A percentile compares a stretch with the other conserved stretches of the same genome.
phyloP scores from a whole-genome alignment of 1,140 invertebrate genomes.

The Gryon sp. region DNA sequence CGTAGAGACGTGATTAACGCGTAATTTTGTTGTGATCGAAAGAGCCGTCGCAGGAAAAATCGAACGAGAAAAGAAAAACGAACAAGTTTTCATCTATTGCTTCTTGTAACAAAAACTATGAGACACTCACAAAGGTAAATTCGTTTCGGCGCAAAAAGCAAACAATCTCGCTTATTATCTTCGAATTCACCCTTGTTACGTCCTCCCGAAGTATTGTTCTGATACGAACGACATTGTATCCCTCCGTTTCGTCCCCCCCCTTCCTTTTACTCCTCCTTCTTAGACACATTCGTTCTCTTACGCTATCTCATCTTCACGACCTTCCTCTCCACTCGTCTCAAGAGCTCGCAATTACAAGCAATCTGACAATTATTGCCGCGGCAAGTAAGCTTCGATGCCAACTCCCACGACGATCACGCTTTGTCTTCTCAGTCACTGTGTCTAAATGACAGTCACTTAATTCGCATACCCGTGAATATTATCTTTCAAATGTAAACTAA shows the following conservation, averaged over 20 bases:
- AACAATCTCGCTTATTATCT: slow-evolving; percentile 59
- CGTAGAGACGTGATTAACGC: slow-evolving; percentile 39
- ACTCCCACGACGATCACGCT: slow-evolving; percentile 56
- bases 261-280: too few species aligned
- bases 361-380: slow-evolving; percentile 75
- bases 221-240: slow-evolving; percentile 50
- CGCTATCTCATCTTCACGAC: slow-evolving; percentile 47
- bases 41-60: neutral
- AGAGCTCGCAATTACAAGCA: slow-evolving; percentile 76
- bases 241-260: too few species aligned
- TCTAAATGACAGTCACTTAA: slow-evolving; percentile 2
- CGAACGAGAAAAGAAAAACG: too few species aligned
- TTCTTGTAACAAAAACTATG: slow-evolving; percentile 9
- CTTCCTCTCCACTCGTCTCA: slow-evolving; percentile 68
- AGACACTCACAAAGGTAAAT: slow-evolving; percentile 19
- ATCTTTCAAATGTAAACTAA: neutral
- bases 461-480: neutral
- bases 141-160: slow-evolving; percentile 14
- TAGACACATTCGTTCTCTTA: slow-evolving; percentile 47
- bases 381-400: slow-evolving; percentile 52
- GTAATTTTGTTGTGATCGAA: slow-evolving; percentile 31
- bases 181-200: slow-evolving; percentile 52
- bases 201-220: slow-evolving; percentile 61
- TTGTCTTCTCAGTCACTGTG: slow-evolving; percentile 37
- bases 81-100: neutral